Conservation (phyloP, 2,888 invertebrate species). For the Lasioglossum figueresi region DNA sequence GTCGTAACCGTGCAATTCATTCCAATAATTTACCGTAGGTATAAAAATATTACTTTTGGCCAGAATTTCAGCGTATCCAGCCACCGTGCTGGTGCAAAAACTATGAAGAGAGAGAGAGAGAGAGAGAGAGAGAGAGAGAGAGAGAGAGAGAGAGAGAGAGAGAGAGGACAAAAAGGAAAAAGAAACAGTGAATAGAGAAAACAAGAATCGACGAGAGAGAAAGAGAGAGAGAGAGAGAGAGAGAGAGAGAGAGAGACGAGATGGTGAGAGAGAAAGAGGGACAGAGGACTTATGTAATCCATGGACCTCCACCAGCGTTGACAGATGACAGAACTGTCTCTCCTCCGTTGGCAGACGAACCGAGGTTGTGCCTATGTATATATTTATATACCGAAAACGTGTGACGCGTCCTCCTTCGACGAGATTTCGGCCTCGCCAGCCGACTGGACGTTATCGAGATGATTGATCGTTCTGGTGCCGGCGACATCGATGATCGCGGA, state of each 20-base stretch:
- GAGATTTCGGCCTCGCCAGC: constrained; percentile 20
- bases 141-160: neutral
- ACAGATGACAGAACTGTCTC: constrained; percentile 79
- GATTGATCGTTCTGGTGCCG: constrained; percentile 24
- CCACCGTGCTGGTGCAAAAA: neutral
- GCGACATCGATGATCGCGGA: constrained; percentile 8
- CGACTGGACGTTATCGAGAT: constrained; percentile 3
- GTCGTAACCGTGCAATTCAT: neutral
- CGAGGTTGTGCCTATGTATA: constrained; percentile 64
- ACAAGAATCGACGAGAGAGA: neutral
- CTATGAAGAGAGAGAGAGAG: neutral
- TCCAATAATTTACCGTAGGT: neutral
- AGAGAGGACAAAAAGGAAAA: neutral
- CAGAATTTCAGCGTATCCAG: neutral
- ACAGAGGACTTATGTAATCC: constrained; percentile 74
- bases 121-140: neutral
- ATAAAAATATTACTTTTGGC: neutral
- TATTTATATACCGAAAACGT: constrained; percentile 68
- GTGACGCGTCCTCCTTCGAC: constrained; percentile 65
- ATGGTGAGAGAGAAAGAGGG: constrained; percentile 3
- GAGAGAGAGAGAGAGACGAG: neutral
- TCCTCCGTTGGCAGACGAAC: constrained; percentile 73
- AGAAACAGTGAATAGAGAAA: neutral
- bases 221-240: neutral
- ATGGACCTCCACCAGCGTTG: constrained; percentile 76